A percentile compares a stretch with the other conserved stretches of the same genome.
Conservation (phyloP, 2,888 invertebrate species). For the Dryococelus australis region DNA sequence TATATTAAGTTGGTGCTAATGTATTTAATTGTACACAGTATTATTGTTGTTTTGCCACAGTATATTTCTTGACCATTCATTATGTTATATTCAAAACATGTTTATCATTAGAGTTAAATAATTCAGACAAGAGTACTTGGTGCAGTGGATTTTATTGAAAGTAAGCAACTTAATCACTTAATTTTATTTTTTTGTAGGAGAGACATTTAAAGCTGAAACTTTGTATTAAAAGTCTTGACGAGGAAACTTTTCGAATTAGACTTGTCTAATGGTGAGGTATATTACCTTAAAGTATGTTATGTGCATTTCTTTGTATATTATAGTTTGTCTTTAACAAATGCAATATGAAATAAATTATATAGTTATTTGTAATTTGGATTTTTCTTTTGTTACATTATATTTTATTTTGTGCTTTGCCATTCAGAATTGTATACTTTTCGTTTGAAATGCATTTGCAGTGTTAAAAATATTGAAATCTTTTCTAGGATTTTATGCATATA, state of each 20-base stretch:
- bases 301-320: slow-evolving; percentile 2
- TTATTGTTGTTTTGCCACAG: not conserved
- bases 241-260: not conserved
- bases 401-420: too few relatives aligned
- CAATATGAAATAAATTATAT: not conserved
- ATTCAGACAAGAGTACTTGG: not conserved
- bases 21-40: not conserved
- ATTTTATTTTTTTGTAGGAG: not conserved
- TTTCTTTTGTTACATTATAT: not conserved
- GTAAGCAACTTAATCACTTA: not conserved
- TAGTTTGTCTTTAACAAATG: not conserved
- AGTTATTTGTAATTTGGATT: not conserved
- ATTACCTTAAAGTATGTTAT: slow-evolving; percentile 3
- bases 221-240: not conserved
- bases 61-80: not conserved
- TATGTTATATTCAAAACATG: too few relatives aligned
- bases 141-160: not conserved
- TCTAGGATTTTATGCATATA: too few relatives aligned
- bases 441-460: too few relatives aligned
- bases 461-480: too few relatives aligned
- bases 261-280: slow-evolving; percentile 7
- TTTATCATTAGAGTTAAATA: not conserved
- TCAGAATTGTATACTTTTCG: too few relatives aligned
- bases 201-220: not conserved
- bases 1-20: slow-evolving; percentile 7